Evolutionary conservation across 2,888 invertebrate species (phyloP).

Genomic region (Stegana nigrithorax): DNA sequence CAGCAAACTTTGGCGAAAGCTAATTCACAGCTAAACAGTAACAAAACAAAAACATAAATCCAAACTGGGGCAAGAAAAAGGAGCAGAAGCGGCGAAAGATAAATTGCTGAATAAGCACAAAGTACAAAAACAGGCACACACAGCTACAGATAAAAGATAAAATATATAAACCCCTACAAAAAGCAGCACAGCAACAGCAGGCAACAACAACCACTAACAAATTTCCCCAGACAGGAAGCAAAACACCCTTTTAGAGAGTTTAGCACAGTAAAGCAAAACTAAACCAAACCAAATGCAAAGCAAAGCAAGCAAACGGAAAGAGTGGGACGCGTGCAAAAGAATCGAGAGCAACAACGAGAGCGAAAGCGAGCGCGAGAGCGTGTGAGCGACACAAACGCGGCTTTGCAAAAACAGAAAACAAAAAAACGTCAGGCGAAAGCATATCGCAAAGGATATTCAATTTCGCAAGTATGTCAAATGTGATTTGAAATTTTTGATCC

Average conservation of each 20-base stretch:
- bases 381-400: constrained; percentile 33
- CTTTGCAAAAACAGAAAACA: constrained; percentile 38
- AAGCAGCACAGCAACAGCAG: constrained; percentile 24
- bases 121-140: not conserved
- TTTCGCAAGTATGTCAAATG: constrained; percentile 50
- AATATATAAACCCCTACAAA: constrained; percentile 1
- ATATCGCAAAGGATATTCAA: too few relatives aligned
- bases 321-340: not conserved
- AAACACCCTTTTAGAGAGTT: too few relatives aligned
- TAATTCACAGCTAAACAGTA: not conserved
- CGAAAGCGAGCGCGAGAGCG: constrained; percentile 27
- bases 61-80: constrained; percentile 32
- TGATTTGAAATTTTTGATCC: too few relatives aligned
- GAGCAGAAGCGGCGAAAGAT: constrained; percentile 43
- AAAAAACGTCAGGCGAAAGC: too few relatives aligned
- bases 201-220: too few relatives aligned
- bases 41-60: constrained; percentile 45
- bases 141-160: constrained; percentile 21
- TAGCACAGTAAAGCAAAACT: not conserved
- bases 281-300: not conserved
- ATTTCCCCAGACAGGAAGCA: not conserved
- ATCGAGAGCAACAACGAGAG: constrained; percentile 18
- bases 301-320: too few relatives aligned
- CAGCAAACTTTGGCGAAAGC: too few relatives aligned
- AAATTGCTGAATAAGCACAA: constrained; percentile 14